A percentile compares a stretch with the other conserved stretches of the same genome.
These are phyloP conservation scores for Diabrotica virgifera DNA, from an alignment of 1,140 invertebrate species.

Conservation along the genomic window DNA sequence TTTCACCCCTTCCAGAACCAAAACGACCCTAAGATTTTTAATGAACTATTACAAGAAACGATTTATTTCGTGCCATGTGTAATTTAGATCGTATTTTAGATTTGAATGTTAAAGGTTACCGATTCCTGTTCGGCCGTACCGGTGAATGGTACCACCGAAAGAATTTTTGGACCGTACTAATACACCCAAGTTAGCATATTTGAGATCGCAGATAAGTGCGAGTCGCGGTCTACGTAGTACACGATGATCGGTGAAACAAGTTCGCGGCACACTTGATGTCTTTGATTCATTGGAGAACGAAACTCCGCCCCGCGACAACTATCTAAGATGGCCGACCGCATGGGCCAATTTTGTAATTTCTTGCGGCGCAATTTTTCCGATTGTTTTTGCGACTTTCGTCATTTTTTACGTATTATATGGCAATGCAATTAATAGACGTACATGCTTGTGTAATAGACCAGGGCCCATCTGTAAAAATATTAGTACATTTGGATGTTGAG, in stretches of 20 bases:
- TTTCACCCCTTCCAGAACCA: too few species aligned
- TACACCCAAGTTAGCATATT: not conserved
- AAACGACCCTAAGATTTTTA: too few species aligned
- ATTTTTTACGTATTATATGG: not conserved
- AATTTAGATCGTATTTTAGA: too few species aligned
- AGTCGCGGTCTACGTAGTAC: not conserved
- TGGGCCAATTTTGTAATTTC: not conserved
- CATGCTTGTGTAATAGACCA: too few species aligned
- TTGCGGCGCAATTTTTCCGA: not conserved
- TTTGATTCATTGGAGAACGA: slow-evolving; percentile 29
- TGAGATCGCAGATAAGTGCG: not conserved
- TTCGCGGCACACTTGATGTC: slow-evolving; percentile 13
- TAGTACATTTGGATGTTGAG: too few species aligned
- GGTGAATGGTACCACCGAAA: slow-evolving; percentile 3
- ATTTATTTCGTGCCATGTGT: too few species aligned
- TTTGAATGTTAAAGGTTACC: too few species aligned
- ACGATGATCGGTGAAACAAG: slow-evolving; percentile 1
- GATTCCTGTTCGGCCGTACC: too few species aligned
- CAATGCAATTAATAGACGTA: not conserved
- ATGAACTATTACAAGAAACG: too few species aligned
- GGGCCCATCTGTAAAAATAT: too few species aligned
- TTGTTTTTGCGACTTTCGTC: not conserved
- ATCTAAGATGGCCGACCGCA: slow-evolving; percentile 42
- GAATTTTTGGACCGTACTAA: slow-evolving; percentile 3
- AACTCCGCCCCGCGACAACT: slow-evolving; percentile 38